phyloP scores from a whole-genome alignment of 1,140 invertebrate species.

The Cherax destructor region DNA sequence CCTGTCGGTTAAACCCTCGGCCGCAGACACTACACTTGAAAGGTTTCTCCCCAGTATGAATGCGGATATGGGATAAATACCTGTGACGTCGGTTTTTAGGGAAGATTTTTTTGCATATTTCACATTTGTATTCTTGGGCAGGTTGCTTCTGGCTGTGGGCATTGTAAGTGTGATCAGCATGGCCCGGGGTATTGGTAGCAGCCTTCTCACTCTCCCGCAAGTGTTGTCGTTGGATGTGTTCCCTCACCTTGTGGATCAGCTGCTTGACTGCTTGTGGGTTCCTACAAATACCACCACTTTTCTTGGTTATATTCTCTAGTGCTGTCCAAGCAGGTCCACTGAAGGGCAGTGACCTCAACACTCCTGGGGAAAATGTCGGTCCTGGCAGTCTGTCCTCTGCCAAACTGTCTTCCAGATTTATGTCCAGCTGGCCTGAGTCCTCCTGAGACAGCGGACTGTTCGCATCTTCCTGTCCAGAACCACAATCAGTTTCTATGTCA shows the following conservation, averaged over 20 bases:
- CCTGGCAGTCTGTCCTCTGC: neutral
- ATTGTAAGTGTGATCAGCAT: neutral
- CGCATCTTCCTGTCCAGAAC: neutral
- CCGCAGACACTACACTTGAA: slow-evolving; percentile 45
- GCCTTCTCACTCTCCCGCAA: neutral
- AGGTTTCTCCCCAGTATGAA: slow-evolving; percentile 45
- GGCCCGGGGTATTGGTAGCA: neutral
- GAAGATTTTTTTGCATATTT: slow-evolving; percentile 24
- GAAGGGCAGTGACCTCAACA: neutral
- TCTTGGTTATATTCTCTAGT: neutral
- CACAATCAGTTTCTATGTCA: neutral
- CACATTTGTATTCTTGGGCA: slow-evolving; percentile 1
- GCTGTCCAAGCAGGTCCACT: neutral
- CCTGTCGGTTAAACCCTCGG: slow-evolving; percentile 42
- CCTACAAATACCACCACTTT: neutral
- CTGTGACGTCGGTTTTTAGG: slow-evolving; percentile 40
- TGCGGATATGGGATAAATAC: slow-evolving; percentile 44
- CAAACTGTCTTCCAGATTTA: neutral
- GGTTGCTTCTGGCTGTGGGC: neutral
- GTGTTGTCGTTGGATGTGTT: neutral
- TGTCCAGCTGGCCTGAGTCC: neutral
- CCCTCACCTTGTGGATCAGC: neutral
- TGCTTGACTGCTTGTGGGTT: neutral
- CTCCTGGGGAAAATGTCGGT: neutral
- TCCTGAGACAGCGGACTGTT: neutral